phyloP scores from a whole-genome alignment of 2,888 invertebrate genomes.

The Dexiosoma caninum region DNA sequence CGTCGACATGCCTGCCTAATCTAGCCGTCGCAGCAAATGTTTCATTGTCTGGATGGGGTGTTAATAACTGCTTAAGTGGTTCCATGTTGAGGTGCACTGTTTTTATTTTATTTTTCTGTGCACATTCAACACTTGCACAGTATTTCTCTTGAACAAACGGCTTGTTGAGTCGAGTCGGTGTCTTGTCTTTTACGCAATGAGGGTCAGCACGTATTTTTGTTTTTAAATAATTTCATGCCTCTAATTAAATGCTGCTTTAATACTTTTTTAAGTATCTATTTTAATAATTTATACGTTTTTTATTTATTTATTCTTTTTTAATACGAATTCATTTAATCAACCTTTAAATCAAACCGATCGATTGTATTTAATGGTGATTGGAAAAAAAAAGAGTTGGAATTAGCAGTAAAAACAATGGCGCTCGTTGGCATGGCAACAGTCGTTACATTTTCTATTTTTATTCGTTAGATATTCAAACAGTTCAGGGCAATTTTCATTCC shows the following conservation, averaged over 20 bases:
- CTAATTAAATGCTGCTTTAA: constrained; percentile 48
- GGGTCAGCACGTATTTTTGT: constrained; percentile 55
- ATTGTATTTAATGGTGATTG: not conserved
- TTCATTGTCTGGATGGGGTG: no score
- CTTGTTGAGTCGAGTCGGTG: not conserved
- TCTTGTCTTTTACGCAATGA: constrained; percentile 32
- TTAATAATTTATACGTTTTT: constrained; percentile 29
- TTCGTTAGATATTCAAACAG: no score
- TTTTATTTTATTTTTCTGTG: not conserved
- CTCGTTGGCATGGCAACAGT: constrained; percentile 15
- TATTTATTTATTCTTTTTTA: not conserved
- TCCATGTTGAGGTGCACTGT: not conserved
- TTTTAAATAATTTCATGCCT: constrained; percentile 54
- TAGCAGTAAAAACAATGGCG: constrained; percentile 18
- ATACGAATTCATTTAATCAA: constrained; percentile 13
- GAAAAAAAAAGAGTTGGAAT: constrained; percentile 24
- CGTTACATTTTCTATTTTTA: no score
- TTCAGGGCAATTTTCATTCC: no score
- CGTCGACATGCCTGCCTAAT: no score
- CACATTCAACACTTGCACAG: not conserved
- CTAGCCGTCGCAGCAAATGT: no score
- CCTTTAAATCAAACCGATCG: constrained; percentile 50
- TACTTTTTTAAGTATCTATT: constrained; percentile 55
- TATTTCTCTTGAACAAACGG: not conserved
- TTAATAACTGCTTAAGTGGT: not conserved